Conservation (phyloP, 2,113 vertebrate genomes). For the Chionomys nivalis region DNA sequence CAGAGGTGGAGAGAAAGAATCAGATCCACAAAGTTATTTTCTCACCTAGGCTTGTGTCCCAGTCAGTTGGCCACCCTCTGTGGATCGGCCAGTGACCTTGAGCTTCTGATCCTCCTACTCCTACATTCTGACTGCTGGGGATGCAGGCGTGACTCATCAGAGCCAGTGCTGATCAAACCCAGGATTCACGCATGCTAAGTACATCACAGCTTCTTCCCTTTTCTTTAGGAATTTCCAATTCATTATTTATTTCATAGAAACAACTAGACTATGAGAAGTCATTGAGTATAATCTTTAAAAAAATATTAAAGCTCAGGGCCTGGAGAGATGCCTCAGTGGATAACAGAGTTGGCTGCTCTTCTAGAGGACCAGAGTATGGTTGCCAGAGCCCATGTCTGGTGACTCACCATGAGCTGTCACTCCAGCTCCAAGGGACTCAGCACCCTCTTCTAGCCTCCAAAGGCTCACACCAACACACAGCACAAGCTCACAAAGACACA, state of each 20-base stretch:
- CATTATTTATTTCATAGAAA: not conserved
- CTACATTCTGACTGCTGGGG: not conserved
- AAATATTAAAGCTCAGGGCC: not conserved
- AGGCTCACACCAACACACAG: no score
- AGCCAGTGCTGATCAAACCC: not conserved
- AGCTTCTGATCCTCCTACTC: not conserved
- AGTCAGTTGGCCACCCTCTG: not conserved
- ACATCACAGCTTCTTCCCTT: not conserved
- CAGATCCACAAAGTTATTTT: not conserved
- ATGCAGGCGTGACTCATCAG: not conserved
- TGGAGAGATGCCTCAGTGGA: not conserved
- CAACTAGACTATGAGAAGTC: not conserved
- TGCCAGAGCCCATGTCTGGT: not conserved
- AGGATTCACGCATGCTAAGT: not conserved
- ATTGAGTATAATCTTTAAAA: not conserved
- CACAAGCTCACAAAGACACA: not conserved
- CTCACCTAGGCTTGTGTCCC: no score
- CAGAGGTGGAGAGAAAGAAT: not conserved
- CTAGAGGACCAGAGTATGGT: not conserved
- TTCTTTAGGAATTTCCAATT: not conserved
- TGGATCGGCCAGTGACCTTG: fast-evolving
- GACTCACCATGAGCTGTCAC: not conserved
- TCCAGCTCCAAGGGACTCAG: not conserved
- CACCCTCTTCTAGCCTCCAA: not conserved
- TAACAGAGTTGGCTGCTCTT: not conserved